Base-by-base conservation (phyloP, 2,888 invertebrate genomes). In the Diplazon laetatorius region DNA sequence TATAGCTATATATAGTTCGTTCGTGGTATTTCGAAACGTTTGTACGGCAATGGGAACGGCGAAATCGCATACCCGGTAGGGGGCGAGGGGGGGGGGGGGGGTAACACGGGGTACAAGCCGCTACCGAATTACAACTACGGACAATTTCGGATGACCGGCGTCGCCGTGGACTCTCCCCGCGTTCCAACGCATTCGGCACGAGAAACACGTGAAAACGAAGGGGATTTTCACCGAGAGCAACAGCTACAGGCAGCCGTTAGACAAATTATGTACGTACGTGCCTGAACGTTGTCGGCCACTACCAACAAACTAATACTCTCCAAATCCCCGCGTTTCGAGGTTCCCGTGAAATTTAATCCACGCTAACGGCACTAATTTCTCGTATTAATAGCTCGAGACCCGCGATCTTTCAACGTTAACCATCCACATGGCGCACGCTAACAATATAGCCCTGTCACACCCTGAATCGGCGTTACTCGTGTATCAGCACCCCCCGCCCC, bases 21-120 rank as follows among this genome's bases (percentile, higher is more conserved):
- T 16, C 14, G 44, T 68, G 18, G 12, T 42, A 60, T 25, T 12
- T 18, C 12, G 35, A 12, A 66, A 55, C 42, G 55, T 46, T n/a
- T 35, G 50, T 71, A 71, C 42, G 62, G 62, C 22, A 37, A 52
- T 35, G 62, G 50, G 42, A 55, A 44, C 55, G 46, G 63, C 35
- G 71, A 30, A 63, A 63, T 72, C 62, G 71, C n/a, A 55, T 55
- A 63, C 62, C 60, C 14, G n/a, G 71, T 82, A 80, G n/a, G n/a
- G n/a, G n/a, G n/a, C n/a, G n/a, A n/a, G n/a, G n/a, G n/a, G n/a
- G n/a, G n/a, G n/a, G n/a, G n/a, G n/a, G n/a, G n/a, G n/a, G n/a
- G n/a, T n/a, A n/a, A n/a, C n/a, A 79, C 82, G 80, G 82, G 82
- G 81, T 86, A 86, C 86, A 86, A 86, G 85, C 86, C 86, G 86